Evolutionary conservation across 2,113 vertebrate genomes (phyloP).

Genomic region (Lonchura striata): DNA sequence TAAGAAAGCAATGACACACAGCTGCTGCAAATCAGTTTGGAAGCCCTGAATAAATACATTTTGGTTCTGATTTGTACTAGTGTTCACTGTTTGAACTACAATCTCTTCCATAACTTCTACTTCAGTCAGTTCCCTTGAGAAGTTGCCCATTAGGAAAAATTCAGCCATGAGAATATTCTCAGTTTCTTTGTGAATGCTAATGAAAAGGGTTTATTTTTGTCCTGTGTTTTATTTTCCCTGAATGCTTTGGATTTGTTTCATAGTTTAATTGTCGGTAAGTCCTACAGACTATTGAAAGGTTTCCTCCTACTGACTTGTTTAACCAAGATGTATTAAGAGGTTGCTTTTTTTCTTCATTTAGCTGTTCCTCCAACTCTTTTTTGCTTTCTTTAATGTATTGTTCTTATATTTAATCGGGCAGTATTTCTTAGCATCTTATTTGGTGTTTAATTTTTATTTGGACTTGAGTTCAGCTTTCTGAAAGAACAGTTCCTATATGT

Average conservation of each 20-base stretch:
- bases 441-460: background rate
- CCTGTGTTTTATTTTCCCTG: background rate
- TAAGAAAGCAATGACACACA: background rate
- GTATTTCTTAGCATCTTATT: background rate
- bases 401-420: background rate
- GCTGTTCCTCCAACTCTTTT: background rate
- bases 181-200: background rate
- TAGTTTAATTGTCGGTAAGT: background rate
- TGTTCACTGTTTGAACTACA: background rate
- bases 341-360: background rate
- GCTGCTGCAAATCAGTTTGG: background rate
- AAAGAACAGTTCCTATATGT: background rate
- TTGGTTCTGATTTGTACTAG: background rate
- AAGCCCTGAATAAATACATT: background rate
- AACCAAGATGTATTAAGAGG: background rate
- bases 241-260: background rate
- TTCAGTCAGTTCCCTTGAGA: background rate
- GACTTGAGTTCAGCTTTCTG: background rate
- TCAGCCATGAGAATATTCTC: background rate
- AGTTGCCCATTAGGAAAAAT: background rate
- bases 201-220: background rate
- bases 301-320: background rate
- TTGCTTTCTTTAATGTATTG: background rate
- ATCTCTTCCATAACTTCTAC: background rate
- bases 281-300: background rate